Conservation (phyloP, 2,888 invertebrate species). For the Phymatocera aterrima region DNA sequence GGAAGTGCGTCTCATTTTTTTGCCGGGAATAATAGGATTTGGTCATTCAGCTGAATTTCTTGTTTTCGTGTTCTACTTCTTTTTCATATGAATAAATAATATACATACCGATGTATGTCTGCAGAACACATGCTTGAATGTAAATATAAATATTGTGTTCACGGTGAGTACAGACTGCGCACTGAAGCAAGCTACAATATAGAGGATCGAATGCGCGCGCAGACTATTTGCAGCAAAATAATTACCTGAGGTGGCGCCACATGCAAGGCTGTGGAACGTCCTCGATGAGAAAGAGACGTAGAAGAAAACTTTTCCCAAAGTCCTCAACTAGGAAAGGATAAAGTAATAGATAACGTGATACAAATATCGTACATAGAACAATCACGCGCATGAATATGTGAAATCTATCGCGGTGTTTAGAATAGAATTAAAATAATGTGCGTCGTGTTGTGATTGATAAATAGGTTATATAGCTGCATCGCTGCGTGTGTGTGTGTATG, state of each 20-base stretch:
- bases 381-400: too few species aligned
- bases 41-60: too few species aligned
- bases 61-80: too few species aligned
- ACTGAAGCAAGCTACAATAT: neutral
- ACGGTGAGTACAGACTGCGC: neutral
- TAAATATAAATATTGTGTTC: too few species aligned
- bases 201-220: neutral
- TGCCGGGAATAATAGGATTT: too few species aligned
- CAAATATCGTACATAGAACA: neutral
- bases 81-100: too few species aligned
- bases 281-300: constrained; percentile 56
- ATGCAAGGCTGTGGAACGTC: constrained; percentile 56
- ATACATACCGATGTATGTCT: too few species aligned
- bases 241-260: constrained; percentile 54
- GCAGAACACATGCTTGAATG: too few species aligned
- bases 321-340: neutral
- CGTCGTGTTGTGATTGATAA: neutral
- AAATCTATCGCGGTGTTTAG: neutral
- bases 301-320: constrained; percentile 50
- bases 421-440: neutral
- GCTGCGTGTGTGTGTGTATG: too few species aligned
- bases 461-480: too few species aligned
- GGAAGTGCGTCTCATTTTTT: too few species aligned
- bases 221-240: neutral
- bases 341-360: neutral